Conservation (phyloP, 92 coral and sea anemone species). For the Porites cylindrica region DNA sequence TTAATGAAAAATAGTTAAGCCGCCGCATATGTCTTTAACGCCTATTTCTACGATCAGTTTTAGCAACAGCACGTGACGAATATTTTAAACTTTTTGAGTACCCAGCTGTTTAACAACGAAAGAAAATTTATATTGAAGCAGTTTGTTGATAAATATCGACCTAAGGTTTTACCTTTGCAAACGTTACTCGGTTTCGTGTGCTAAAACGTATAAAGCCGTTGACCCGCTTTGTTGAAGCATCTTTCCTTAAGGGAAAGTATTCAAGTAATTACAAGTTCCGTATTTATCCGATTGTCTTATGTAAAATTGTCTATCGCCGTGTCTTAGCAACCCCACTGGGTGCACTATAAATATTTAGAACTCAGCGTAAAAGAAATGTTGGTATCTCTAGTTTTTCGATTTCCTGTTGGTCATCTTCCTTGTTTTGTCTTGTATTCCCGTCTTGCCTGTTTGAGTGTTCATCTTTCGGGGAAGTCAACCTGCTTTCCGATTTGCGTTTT, state of each 20-base stretch:
- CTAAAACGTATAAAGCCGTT: neutral
- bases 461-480: conserved; percentile 15
- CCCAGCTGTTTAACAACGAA: conserved; percentile 12
- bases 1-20: no score
- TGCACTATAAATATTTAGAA: neutral
- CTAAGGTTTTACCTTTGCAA: no score
- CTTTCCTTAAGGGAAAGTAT: neutral
- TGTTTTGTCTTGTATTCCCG: conserved; percentile 1
- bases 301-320: conserved; percentile 9
- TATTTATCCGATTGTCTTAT: neutral
- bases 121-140: neutral
- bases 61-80: neutral
- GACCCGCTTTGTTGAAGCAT: neutral
- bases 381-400: conserved; percentile 31
- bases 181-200: no score
- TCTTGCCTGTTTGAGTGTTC: neutral
- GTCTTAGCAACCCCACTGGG: conserved; percentile 34
- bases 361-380: conserved; percentile 35
- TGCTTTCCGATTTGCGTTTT: neutral
- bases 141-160: neutral
- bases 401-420: neutral
- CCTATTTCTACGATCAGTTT: neutral
- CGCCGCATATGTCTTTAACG: neutral
- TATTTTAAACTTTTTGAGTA: neutral
- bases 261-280: conserved; percentile 4